Evolutionary conservation across 92 coral and sea anemone species (phyloP), one percentile per base, ranked within the genome.

Genomic region (Parazoanthus darwini): DNA sequence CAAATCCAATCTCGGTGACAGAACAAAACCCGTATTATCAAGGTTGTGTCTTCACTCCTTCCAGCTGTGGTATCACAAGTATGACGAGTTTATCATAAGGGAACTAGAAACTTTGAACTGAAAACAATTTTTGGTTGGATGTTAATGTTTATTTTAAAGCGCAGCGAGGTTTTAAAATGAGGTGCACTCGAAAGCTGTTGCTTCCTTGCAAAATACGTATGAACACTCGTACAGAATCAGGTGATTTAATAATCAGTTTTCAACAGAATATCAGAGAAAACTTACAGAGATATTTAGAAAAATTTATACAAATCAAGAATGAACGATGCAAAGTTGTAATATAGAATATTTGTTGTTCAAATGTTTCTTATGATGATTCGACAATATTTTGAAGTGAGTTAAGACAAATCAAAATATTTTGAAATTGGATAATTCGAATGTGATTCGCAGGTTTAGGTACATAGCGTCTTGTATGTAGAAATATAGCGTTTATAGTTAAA

Each of bases 381-480:
- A 88, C 88, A 92, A 93, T 93, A 95, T 93, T 93, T 95, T 93
- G 96, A 92, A 81, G 91, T 90, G 90, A 82, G 91, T 81, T 89
- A 92, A 92, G 90, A 92, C 87, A 85, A 95, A 95, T 95, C 98
- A 95, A 95, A 95, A 95, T 95, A 95, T 95, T 95, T 95, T 95
- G 94, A 95, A 95, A 95, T 91, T 86, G 93, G 94, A 95, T 93
- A 87, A 90, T 82, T 78, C 88, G 82, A 85, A 90, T 83, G 86
- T 94, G 89, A 93, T 93, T 92, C 87, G 85, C 82, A 87, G 74
- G 92, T 86, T 95, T 87, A 91, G 86, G 71, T 84, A 84, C 78
- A 84, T 70, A 84, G 79, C 42, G 43, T 70, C 44, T 71, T 84
- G 44, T 71, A 67, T 84, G 87, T 84, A 71, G 87, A 84, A 33